phyloP scores from a whole-genome alignment of 30 jellyfish, hydroid and myxozoan genomes.

The Hydractinia symbiolongicarpus region DNA sequence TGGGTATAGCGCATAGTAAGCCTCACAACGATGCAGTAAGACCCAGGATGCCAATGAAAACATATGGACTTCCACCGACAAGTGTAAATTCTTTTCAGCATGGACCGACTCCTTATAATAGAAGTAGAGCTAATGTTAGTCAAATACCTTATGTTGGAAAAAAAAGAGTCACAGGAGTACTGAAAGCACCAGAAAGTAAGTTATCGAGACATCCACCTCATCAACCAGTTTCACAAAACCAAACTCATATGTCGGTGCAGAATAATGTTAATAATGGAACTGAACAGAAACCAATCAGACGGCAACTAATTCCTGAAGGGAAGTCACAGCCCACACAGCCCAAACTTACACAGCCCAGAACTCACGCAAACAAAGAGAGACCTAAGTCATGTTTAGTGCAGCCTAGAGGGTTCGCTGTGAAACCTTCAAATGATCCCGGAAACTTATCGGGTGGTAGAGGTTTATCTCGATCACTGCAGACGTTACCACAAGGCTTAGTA shows the following conservation, averaged over 20 bases:
- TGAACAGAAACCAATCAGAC: constrained; percentile 13
- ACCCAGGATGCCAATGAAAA: no score
- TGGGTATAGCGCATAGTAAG: no score
- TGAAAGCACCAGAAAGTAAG: constrained; percentile 32
- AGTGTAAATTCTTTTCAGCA: background rate
- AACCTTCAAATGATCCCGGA: background rate
- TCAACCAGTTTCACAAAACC: background rate
- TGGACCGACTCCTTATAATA: constrained; percentile 40
- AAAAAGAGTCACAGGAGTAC: constrained; percentile 24
- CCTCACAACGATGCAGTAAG: no score
- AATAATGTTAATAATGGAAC: background rate
- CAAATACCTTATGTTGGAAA: constrained; percentile 40
- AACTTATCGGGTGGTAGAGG: background rate
- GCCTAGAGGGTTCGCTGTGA: background rate
- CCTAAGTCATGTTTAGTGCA: background rate
- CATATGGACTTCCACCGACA: background rate
- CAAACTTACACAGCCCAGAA: background rate
- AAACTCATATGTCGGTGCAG: background rate
- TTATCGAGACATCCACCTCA: background rate
- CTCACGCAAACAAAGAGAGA: background rate
- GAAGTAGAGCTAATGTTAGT: constrained; percentile 24
- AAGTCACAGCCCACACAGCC: background rate
- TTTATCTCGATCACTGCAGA: constrained; percentile 5
- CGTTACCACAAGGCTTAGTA: constrained; percentile 9
- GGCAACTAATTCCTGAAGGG: constrained; percentile 11